phyloP scores from a whole-genome alignment of 2,113 vertebrate species.

The Aegotheles bennettii region DNA sequence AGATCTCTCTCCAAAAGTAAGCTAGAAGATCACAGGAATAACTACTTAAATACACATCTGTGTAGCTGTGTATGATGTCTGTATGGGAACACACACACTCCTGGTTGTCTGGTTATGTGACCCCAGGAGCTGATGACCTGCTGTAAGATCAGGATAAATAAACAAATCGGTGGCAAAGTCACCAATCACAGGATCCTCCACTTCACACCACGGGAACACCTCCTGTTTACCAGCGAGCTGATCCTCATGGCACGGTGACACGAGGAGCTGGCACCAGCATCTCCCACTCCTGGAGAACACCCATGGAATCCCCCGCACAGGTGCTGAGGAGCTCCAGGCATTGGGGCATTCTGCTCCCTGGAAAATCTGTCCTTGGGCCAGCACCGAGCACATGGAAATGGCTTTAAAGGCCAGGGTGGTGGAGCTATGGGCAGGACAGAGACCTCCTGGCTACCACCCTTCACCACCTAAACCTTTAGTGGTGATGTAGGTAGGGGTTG shows the following conservation, averaged over 20 bases:
- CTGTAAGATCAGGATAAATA: background rate
- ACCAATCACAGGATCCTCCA: background rate
- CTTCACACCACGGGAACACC: background rate
- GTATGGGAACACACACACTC: background rate
- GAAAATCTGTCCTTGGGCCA: background rate
- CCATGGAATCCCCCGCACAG: rapidly evolving
- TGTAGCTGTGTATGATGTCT: background rate
- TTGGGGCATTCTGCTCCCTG: background rate
- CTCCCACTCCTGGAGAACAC: background rate
- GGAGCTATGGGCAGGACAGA: background rate
- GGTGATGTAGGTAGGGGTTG: no score
- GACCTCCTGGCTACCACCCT: background rate
- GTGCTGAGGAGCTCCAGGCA: background rate
- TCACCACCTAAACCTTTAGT: background rate
- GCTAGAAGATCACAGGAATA: background rate
- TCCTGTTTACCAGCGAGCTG: background rate
- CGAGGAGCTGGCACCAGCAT: rapidly evolving
- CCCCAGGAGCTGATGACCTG: background rate
- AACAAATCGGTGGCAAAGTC: background rate
- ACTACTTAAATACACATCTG: background rate
- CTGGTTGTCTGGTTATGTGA: rapidly evolving
- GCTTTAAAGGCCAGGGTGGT: background rate
- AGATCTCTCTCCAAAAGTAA: background rate
- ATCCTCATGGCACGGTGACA: background rate
- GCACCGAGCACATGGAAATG: rapidly evolving